Evolutionary conservation across 2,797 vertebrate species (phyloP), one percentile per base, ranked within the genome.

Genomic region (Eptatretus atami): DNA sequence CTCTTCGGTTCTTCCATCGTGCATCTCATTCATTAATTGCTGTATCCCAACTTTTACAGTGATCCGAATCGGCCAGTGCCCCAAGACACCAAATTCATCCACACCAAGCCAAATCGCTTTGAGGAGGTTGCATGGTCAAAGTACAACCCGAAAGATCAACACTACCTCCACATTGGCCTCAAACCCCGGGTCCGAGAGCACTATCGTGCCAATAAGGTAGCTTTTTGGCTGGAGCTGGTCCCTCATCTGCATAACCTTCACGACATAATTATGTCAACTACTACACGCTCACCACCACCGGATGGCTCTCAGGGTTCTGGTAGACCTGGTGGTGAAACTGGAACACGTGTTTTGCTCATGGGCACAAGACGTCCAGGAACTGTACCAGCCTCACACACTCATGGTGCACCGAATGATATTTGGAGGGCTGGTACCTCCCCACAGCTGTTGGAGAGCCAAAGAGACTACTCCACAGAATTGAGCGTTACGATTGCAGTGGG

Each of bases 111-210:
- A 65, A 90, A 90, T 72, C 85, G 85, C 67, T 93, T 90, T 14
- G 85, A 93, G 73, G 86, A 90, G 71, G 85, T 90, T 63, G 86
- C 86, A 67, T 93, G 85, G 83, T 85, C 82, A 69, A 87, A 87
- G 76, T 90, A 88, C 74, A 86, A 85, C 75, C 83, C 83, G 2
- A 88, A 88, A 69, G 84, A 87, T 74, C 90, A 88, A 71, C 84
- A 86, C 69, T 88, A 88, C 69, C 81, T 90, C 13, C 86, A 93
- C 74, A 90, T 90, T 1, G 84, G 86, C 65, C 72, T 93, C 65
- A 93, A 93, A 67, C 84, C 86, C 1, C 79, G 85, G 0, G 81
- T 90, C 52, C 77, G 80, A 1, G 85, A 86, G 75, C 86, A 88
- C 74, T 90, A 90, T 72, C 76, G 85, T 0, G 85, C 85, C 70